phyloP scores from a whole-genome alignment of 2,113 vertebrate genomes.

The Caranx melampygus region DNA sequence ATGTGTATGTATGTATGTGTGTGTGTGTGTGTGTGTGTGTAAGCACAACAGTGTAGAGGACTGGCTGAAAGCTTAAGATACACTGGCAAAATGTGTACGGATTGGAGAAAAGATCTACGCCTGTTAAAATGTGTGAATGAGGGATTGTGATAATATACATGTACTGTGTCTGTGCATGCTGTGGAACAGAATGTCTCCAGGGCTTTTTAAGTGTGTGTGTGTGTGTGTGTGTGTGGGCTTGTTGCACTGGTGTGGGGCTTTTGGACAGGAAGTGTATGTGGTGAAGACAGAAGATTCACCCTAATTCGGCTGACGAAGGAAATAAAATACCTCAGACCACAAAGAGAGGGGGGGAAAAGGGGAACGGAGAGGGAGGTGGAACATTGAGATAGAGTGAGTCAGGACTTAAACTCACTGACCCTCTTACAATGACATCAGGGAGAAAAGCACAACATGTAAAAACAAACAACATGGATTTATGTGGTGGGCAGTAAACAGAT shows the following conservation, averaged over 20 bases:
- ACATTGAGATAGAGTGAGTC: constrained; percentile 60
- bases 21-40: no score
- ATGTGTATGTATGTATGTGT: not conserved
- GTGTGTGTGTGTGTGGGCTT: constrained; percentile 37
- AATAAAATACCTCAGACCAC: constrained; percentile 75
- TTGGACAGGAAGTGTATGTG: constrained; percentile 68
- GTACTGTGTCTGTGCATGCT: constrained; percentile 24
- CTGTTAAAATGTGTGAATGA: constrained; percentile 42
- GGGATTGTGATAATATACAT: constrained; percentile 41
- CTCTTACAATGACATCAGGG: constrained; percentile 48
- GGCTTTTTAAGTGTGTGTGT: constrained; percentile 5
- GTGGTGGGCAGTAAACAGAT: constrained; percentile 17
- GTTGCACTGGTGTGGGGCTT: constrained; percentile 53
- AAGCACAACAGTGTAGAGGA: not conserved
- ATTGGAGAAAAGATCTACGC: constrained; percentile 15
- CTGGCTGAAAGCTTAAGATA: constrained; percentile 49
- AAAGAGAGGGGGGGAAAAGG: constrained; percentile 17
- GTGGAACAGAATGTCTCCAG: constrained; percentile 31
- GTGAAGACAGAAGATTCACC: constrained; percentile 68
- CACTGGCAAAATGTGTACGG: constrained; percentile 27
- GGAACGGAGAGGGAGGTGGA: constrained; percentile 42
- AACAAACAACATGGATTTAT: constrained; percentile 32
- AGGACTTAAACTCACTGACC: constrained; percentile 74
- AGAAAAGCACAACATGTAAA: constrained; percentile 38
- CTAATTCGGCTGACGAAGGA: constrained; percentile 62